Evolutionary conservation across 2,888 invertebrate species (phyloP).

Genomic region (Lycaena phlaeas): DNA sequence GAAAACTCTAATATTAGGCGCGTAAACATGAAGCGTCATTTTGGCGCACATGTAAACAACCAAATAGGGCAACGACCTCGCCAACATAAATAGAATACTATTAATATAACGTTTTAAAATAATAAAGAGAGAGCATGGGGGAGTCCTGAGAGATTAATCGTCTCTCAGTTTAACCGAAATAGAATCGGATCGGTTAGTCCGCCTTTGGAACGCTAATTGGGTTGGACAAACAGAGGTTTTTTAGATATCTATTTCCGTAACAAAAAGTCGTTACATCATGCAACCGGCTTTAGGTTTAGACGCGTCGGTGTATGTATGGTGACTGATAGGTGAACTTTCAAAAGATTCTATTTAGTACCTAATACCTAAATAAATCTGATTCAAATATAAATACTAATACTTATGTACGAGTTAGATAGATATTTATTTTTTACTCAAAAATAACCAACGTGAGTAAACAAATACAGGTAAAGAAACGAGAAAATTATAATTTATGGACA

Average conservation of each 20-base stretch:
- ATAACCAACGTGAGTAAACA: too few species aligned
- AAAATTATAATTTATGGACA: too few species aligned
- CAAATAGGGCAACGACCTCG: constrained; percentile 70
- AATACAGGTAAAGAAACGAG: too few species aligned
- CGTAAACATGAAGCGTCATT: constrained; percentile 21
- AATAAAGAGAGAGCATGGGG: constrained; percentile 35
- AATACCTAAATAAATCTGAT: too few species aligned
- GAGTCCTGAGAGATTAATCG: constrained; percentile 48
- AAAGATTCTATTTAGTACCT: too few species aligned
- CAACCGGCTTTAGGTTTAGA: background rate
- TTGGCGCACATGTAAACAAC: constrained; percentile 60
- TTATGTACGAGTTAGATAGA: too few species aligned
- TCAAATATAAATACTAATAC: too few species aligned
- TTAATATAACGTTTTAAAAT: constrained; percentile 56
- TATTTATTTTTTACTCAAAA: too few species aligned
- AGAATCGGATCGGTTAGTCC: constrained; percentile 21
- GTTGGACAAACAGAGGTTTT: background rate
- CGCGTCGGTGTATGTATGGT: too few species aligned
- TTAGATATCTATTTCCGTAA: too few species aligned
- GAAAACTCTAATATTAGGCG: constrained; percentile 1
- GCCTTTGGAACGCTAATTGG: constrained; percentile 1
- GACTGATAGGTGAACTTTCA: too few species aligned
- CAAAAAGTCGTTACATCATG: background rate
- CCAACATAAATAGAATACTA: constrained; percentile 60
- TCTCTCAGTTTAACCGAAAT: constrained; percentile 24